These are phyloP conservation scores for Drosophila sproati DNA, from an alignment of 1,140 invertebrate species.

Conservation along the genomic window DNA sequence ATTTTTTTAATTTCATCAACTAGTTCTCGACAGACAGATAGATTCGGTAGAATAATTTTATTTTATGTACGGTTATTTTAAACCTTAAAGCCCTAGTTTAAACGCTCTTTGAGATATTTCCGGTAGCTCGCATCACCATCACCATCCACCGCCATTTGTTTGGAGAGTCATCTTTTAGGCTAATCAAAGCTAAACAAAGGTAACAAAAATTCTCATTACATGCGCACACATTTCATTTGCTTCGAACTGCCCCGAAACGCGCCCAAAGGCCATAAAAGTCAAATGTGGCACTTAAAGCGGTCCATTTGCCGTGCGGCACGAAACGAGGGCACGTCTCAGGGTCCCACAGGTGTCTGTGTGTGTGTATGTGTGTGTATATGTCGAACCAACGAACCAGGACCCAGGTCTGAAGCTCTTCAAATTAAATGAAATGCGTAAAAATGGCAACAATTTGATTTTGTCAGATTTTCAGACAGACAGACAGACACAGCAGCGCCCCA, in stretches of 20 bases:
- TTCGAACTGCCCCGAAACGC: constrained; percentile 33
- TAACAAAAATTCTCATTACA: constrained; percentile 70
- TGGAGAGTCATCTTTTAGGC: constrained; percentile 60
- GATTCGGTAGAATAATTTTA: no score
- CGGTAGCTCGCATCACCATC: no score
- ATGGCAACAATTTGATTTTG: constrained; percentile 83
- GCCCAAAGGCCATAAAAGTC: constrained; percentile 67
- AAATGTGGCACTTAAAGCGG: constrained; percentile 81
- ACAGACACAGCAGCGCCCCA: not conserved
- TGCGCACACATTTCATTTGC: constrained; percentile 68
- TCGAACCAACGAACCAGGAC: not conserved
- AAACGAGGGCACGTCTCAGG: constrained; percentile 26
- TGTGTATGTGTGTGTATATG: constrained; percentile 3
- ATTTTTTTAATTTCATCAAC: no score
- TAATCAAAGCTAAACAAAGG: constrained; percentile 78
- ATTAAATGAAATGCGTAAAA: constrained; percentile 84
- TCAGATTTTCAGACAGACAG: constrained; percentile 70
- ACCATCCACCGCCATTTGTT: constrained; percentile 3
- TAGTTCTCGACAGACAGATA: no score
- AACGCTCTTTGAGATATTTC: no score
- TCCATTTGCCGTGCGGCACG: constrained; percentile 56
- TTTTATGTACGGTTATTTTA: no score
- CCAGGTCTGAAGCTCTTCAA: constrained; percentile 59
- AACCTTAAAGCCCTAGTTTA: no score
- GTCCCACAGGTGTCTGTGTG: constrained; percentile 78